Conservation (phyloP, 2,797 vertebrate species). For the Peromyscus eremicus region DNA sequence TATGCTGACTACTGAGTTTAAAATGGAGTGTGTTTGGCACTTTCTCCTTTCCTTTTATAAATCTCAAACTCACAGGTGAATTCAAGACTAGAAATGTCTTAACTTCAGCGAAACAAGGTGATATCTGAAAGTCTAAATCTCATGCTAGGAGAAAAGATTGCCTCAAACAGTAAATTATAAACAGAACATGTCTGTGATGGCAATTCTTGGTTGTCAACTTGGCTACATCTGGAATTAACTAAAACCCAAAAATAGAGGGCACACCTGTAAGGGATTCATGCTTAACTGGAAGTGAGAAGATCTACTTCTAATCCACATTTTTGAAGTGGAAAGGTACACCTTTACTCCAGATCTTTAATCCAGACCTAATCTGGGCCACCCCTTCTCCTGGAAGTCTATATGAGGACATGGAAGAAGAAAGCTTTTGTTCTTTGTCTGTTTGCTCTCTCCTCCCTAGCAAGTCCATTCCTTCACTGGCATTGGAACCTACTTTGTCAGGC, state of each 20-base stretch:
- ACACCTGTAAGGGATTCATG: too few species aligned
- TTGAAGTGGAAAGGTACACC: neutral
- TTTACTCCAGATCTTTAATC: neutral
- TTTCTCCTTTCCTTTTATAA: constrained; percentile 9
- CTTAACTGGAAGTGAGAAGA: neutral
- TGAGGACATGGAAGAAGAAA: neutral
- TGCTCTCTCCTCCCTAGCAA: neutral
- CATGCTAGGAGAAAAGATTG: neutral
- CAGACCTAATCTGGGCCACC: neutral
- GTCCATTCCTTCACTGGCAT: neutral
- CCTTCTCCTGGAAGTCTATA: neutral
- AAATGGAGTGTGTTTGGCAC: neutral
- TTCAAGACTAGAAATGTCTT: neutral
- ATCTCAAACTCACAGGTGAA: neutral
- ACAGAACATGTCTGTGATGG: neutral
- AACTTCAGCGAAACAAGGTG: neutral
- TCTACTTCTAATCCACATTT: neutral
- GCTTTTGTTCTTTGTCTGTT: neutral
- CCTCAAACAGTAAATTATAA: neutral
- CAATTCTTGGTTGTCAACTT: neutral
- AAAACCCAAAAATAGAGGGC: neutral
- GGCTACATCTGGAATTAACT: neutral
- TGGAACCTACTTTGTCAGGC: neutral
- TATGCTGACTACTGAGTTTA: neutral
- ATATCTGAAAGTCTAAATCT: neutral